phyloP scores from a whole-genome alignment of 2,888 invertebrate genomes.

The Pecten maximus region DNA sequence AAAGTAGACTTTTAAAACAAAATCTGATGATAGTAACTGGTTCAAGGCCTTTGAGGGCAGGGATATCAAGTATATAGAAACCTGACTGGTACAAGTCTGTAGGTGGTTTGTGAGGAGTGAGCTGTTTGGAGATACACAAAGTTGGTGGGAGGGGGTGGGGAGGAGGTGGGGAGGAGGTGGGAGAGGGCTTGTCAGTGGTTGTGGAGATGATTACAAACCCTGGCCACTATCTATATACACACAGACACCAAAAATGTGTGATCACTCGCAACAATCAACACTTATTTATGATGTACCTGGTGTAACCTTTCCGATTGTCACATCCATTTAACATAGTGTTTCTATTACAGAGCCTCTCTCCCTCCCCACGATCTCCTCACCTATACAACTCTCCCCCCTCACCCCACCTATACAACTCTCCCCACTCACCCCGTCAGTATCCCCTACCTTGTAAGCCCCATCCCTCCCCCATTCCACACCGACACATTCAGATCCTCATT shows the following conservation, averaged over 20 bases:
- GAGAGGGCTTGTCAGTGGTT: neutral
- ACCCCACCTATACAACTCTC: neutral
- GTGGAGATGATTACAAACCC: constrained; percentile 4
- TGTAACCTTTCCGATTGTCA: constrained; percentile 18
- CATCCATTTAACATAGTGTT: neutral
- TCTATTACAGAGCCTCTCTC: neutral
- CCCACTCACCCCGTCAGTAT: neutral
- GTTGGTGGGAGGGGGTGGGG: neutral
- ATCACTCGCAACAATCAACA: constrained; percentile 9
- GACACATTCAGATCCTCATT: constrained; percentile 30
- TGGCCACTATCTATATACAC: neutral
- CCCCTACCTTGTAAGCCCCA: neutral
- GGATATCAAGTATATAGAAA: neutral
- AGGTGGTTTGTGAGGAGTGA: neutral
- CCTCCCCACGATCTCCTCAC: neutral
- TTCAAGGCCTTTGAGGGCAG: neutral
- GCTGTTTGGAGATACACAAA: neutral
- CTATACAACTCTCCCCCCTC: neutral
- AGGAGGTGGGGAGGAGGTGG: neutral
- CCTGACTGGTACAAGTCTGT: neutral
- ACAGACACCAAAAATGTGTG: constrained; percentile 25
- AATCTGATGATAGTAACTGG: neutral
- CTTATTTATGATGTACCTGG: constrained; percentile 33
- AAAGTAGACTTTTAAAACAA: neutral
- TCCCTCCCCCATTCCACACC: neutral